Evolutionary conservation across 2,797 vertebrate genomes (phyloP).

Genomic region (Cynodonichthys magdalenae): DNA sequence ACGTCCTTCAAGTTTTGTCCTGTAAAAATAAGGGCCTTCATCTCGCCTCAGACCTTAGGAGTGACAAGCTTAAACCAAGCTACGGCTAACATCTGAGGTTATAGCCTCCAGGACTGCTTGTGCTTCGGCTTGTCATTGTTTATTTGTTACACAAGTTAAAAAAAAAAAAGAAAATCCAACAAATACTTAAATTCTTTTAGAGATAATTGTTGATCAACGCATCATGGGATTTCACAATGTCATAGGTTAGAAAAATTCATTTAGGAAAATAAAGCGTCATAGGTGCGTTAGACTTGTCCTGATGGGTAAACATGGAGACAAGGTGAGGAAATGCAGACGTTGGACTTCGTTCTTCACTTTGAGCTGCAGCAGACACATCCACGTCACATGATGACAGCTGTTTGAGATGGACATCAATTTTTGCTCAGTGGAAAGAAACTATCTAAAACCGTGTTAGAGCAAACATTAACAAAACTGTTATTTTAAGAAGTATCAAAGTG

Average conservation of each 20-base stretch:
- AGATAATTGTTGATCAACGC: background rate
- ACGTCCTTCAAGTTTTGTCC: too few relatives aligned
- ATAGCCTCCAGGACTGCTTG: too few relatives aligned
- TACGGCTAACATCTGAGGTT: too few relatives aligned
- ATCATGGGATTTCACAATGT: constrained; percentile 32
- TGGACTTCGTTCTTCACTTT: constrained; percentile 54
- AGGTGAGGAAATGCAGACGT: constrained; percentile 71
- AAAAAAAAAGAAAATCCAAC: too few relatives aligned
- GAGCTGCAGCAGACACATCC: constrained; percentile 62
- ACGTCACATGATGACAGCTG: constrained; percentile 66
- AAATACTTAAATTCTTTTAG: background rate
- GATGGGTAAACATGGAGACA: constrained; percentile 71
- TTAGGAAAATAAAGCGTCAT: constrained; percentile 8
- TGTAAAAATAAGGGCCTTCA: too few relatives aligned
- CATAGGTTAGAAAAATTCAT: constrained; percentile 53
- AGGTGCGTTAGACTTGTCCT: constrained; percentile 54
- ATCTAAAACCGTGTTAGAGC: constrained; percentile 64
- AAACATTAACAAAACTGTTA: constrained; percentile 53
- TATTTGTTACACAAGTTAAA: too few relatives aligned
- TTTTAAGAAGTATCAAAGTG: constrained; percentile 60
- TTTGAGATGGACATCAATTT: constrained; percentile 62
- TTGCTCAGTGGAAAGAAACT: constrained; percentile 62
- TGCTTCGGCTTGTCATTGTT: too few relatives aligned
- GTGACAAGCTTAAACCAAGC: too few relatives aligned
- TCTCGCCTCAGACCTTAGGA: too few relatives aligned